Conservation (phyloP, 2,888 invertebrate species). For the Azorinus chamasolen region DNA sequence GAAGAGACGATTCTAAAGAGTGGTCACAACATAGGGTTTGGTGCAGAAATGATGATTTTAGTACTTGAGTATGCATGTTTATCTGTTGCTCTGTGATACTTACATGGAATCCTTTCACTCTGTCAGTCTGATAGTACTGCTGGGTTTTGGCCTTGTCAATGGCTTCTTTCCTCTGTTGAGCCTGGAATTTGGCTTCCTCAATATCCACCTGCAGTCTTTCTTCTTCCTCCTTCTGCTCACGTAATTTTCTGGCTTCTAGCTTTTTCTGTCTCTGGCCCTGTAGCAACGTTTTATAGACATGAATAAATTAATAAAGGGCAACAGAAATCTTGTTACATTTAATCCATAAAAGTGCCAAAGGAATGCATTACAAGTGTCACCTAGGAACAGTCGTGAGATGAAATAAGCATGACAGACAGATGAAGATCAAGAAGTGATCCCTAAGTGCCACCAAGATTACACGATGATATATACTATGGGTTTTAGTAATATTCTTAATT, state of each 20-base stretch:
- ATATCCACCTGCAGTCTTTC: conserved; percentile 83
- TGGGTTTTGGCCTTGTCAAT: conserved; percentile 86
- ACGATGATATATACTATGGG: too few species aligned
- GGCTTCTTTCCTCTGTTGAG: conserved; percentile 83
- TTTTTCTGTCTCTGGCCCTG: conserved; percentile 86
- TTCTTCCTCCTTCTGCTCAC: conserved; percentile 85
- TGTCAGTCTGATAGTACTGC: conserved; percentile 86
- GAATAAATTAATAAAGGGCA: neutral
- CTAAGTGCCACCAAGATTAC: too few species aligned
- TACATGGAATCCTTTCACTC: conserved; percentile 86
- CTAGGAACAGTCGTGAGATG: neutral
- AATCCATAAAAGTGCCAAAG: too few species aligned
- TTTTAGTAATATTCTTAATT: too few species aligned
- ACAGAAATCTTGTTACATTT: neutral
- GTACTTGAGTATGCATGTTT: too few species aligned
- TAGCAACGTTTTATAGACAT: neutral
- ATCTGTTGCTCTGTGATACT: too few species aligned
- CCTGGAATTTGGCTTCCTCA: conserved; percentile 86
- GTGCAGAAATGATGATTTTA: too few species aligned
- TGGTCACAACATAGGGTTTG: too few species aligned
- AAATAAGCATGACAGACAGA: too few species aligned
- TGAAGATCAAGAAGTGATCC: too few species aligned
- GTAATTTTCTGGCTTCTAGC: conserved; percentile 83
- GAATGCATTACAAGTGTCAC: neutral
- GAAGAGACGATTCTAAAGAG: too few species aligned